Conservation (phyloP, 1,140 invertebrate genomes). For the Drosophila sturtevanti region DNA sequence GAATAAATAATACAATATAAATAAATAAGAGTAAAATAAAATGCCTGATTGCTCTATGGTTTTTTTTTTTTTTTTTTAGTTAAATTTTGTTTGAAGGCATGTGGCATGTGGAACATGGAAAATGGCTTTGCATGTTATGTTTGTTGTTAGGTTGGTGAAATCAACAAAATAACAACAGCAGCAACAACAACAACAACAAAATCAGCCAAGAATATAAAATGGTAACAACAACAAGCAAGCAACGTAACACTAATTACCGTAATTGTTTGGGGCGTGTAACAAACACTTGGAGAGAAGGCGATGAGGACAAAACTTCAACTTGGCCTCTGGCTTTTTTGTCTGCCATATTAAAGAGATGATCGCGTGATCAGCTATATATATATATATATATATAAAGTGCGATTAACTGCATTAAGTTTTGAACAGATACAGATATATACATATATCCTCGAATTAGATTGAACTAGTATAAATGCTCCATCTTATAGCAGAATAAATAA, state of each 20-base stretch:
- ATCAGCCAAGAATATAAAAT: too few species aligned
- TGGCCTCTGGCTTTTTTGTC: conserved; percentile 65
- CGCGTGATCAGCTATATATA: conserved; percentile 37
- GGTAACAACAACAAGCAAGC: conserved; percentile 36
- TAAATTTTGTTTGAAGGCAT: conserved; percentile 32
- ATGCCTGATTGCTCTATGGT: conserved; percentile 62
- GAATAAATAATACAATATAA: conserved; percentile 37
- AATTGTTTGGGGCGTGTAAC: conserved; percentile 65
- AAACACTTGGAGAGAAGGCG: conserved; percentile 74
- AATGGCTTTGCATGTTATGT: conserved; percentile 69
- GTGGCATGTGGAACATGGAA: conserved; percentile 58
- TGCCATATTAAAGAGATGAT: conserved; percentile 33
- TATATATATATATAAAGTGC: too few species aligned
- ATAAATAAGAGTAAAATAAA: conserved; percentile 57
- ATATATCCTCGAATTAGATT: too few species aligned
- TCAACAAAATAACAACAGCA: conserved; percentile 24
- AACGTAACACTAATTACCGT: conserved; percentile 73
- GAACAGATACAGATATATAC: too few species aligned
- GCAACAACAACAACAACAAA: conserved; percentile 13
- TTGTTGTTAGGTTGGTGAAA: conserved; percentile 12
- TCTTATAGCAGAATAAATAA: too few species aligned
- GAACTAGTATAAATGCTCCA: too few species aligned
- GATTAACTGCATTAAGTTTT: not conserved
- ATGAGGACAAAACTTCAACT: conserved; percentile 73
- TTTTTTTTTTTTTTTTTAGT: conserved; percentile 41